These are phyloP conservation scores for Varanus komodoensis DNA, from an alignment of 2,113 vertebrate species.

Conservation along the genomic window DNA sequence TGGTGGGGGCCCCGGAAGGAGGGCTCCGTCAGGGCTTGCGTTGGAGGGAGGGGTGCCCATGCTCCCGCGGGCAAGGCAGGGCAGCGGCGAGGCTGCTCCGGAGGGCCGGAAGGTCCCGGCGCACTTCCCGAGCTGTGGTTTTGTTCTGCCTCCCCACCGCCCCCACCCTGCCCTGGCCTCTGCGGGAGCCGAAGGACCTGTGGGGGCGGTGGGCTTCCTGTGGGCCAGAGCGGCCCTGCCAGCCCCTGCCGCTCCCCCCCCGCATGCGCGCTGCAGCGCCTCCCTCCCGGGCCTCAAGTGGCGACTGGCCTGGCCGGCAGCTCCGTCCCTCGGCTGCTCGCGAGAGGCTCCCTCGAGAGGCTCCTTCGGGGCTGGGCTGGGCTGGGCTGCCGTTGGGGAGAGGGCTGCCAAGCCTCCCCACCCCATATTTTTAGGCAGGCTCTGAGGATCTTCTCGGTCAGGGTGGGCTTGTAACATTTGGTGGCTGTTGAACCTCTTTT, in stretches of 20 bases:
- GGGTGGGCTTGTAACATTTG: background rate
- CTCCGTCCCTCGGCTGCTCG: too few species aligned
- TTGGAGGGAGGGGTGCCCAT: background rate
- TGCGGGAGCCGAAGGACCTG: background rate
- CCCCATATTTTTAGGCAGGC: background rate
- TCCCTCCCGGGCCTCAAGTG: background rate
- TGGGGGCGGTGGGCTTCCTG: too few species aligned
- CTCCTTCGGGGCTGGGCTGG: too few species aligned
- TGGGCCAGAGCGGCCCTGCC: background rate
- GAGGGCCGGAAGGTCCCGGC: background rate
- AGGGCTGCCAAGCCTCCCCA: background rate
- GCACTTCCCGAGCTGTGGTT: background rate
- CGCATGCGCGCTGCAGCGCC: background rate
- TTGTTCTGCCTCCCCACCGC: background rate
- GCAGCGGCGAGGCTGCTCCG: background rate
- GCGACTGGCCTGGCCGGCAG: too few species aligned
- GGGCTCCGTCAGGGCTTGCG: too few species aligned
- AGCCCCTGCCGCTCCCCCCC: too few species aligned
- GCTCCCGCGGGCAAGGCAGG: too few species aligned
- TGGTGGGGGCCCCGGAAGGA: too few species aligned
- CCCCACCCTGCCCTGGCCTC: rapidly evolving
- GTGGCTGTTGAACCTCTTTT: background rate
- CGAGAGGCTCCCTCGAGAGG: too few species aligned
- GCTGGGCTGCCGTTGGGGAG: background rate
- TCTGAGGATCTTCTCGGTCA: background rate